These are phyloP conservation scores for Alca torda DNA, from an alignment of 2,797 vertebrate genomes.

Conservation along the genomic window DNA sequence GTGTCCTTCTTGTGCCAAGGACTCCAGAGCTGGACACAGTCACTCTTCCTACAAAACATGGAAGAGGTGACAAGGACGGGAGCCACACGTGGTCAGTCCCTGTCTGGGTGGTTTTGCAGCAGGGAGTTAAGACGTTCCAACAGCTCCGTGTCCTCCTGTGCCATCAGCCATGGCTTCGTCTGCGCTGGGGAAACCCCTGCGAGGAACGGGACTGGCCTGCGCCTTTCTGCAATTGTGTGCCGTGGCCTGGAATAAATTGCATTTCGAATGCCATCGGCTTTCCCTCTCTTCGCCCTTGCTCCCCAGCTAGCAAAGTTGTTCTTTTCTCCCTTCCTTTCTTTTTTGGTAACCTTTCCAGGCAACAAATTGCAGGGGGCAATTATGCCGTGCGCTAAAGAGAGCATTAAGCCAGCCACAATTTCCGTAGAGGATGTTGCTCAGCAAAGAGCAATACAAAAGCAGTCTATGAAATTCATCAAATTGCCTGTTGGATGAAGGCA, in stretches of 20 bases:
- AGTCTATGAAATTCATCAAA: constrained; percentile 45
- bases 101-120: too few relatives aligned
- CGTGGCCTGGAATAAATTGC: neutral
- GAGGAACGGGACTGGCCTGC: accelerated
- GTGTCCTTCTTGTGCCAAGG: neutral
- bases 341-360: constrained; percentile 25
- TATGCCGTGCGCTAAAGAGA: constrained; percentile 27
- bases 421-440: constrained; percentile 3
- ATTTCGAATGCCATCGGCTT: neutral
- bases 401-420: constrained; percentile 11
- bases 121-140: neutral
- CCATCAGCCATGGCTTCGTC: neutral
- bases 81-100: too few relatives aligned
- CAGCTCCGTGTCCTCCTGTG: neutral
- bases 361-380: constrained; percentile 37
- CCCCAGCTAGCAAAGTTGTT: neutral
- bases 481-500: constrained; percentile 50
- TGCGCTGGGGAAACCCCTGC: neutral
- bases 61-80: too few relatives aligned
- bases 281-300: neutral
- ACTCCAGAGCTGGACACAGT: too few relatives aligned
- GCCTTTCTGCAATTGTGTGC: neutral
- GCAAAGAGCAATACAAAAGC: constrained; percentile 47
- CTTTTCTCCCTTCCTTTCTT: neutral
- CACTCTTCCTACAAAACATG: too few relatives aligned